Evolutionary conservation across 2,797 vertebrate species (phyloP).

Genomic region (Argyrosomus regius): DNA sequence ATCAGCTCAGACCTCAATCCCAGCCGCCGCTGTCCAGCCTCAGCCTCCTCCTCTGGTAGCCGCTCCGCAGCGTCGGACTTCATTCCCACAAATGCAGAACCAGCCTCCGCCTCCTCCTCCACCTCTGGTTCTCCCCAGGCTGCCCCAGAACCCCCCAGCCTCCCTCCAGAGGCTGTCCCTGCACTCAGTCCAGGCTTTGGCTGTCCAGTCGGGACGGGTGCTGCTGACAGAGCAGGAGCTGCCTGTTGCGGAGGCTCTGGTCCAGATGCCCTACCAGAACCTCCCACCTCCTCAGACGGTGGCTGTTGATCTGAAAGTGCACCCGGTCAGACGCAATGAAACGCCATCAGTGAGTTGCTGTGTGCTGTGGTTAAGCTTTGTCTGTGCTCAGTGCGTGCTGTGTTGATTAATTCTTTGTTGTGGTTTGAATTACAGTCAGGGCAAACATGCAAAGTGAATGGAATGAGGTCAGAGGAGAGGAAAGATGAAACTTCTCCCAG

Average conservation of each 20-base stretch:
- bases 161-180: constrained; percentile 88
- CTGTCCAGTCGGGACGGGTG: constrained; percentile 89
- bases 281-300: constrained; percentile 91
- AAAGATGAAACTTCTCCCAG: constrained; percentile 79
- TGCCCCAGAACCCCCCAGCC: constrained; percentile 82
- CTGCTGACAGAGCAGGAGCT: constrained; percentile 91
- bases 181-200: constrained; percentile 90
- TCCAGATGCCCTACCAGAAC: constrained; percentile 92
- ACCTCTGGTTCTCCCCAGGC: constrained; percentile 82
- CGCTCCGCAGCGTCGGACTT: constrained; percentile 73
- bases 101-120: constrained; percentile 83
- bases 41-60: constrained; percentile 86
- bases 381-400: background rate
- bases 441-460: constrained; percentile 87
- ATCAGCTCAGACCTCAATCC: constrained; percentile 71
- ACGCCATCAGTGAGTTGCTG: constrained; percentile 82
- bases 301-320: constrained; percentile 93
- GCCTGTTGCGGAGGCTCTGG: constrained; percentile 90
- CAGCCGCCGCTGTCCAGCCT: constrained; percentile 85
- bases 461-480: constrained; percentile 85
- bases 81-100: constrained; percentile 79
- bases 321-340: constrained; percentile 84
- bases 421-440: constrained; percentile 60
- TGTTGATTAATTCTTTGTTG: constrained; percentile 18
- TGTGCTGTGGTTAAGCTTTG: background rate